These are phyloP conservation scores for Bos taurus DNA, from an alignment of 2,113 vertebrate species.

Conservation along the genomic window DNA sequence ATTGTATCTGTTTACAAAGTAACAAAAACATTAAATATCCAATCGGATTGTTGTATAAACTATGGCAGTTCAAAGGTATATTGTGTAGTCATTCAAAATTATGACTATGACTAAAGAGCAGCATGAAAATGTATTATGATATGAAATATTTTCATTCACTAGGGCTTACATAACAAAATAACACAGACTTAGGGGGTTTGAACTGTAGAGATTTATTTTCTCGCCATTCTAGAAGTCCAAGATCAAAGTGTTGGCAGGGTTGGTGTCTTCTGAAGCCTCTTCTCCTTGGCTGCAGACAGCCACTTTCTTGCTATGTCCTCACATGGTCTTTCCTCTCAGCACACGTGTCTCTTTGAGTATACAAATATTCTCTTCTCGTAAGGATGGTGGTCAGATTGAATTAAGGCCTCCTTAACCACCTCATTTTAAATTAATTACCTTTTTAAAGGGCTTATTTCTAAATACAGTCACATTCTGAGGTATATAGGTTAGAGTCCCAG, in stretches of 20 bases:
- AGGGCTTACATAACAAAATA: not conserved
- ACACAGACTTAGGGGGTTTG: not conserved
- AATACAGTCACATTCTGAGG: not conserved
- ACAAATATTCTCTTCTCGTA: not conserved
- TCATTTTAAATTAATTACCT: not conserved
- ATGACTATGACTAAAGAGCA: not conserved
- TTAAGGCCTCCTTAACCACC: not conserved
- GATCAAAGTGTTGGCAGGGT: not conserved
- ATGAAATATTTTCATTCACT: not conserved
- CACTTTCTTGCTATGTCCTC: not conserved
- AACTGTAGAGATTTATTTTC: not conserved
- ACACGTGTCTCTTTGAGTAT: accelerated
- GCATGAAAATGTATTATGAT: not conserved
- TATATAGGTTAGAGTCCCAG: not conserved
- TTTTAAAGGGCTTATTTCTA: not conserved
- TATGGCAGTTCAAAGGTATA: not conserved
- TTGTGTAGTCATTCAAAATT: not conserved
- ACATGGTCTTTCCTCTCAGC: not conserved
- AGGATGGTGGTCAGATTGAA: not conserved
- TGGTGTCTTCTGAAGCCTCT: not conserved
- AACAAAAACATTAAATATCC: not conserved
- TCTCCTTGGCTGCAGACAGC: not conserved
- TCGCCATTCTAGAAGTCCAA: not conserved
- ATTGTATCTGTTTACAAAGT: not conserved
- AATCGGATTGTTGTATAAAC: not conserved